These are phyloP conservation scores for Polia nebulosa DNA, from an alignment of 2,888 invertebrate genomes.

Conservation along the genomic window DNA sequence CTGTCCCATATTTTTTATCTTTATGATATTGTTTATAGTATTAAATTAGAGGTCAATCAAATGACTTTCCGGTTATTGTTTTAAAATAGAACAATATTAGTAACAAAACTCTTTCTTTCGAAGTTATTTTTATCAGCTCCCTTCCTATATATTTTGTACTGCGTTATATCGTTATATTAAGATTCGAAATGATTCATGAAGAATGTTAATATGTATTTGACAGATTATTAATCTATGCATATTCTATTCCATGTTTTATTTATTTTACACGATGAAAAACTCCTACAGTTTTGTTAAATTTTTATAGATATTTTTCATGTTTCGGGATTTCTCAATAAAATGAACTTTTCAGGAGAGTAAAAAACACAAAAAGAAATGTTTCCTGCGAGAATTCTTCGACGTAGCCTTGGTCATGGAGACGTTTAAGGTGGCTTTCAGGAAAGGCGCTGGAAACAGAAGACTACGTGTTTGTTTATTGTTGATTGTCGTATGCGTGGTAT, in stretches of 20 bases:
- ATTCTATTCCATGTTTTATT: not conserved
- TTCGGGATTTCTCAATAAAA: not conserved
- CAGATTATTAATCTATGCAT: not conserved
- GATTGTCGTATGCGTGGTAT: slow-evolving; percentile 95
- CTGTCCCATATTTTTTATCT: not conserved
- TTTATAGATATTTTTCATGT: too few relatives aligned
- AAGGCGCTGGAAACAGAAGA: slow-evolving; percentile 93
- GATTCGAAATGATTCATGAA: too few relatives aligned
- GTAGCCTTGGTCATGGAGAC: slow-evolving; percentile 94
- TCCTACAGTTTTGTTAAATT: too few relatives aligned
- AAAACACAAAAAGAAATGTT: slow-evolving; percentile 69
- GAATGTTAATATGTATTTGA: not conserved
- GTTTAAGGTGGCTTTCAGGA: slow-evolving; percentile 94
- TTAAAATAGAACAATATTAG: too few relatives aligned
- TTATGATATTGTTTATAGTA: not conserved
- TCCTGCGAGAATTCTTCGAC: slow-evolving; percentile 94
- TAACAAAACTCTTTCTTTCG: too few relatives aligned
- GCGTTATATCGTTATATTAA: too few relatives aligned
- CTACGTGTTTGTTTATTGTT: slow-evolving; percentile 94
- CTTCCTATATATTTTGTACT: too few relatives aligned
- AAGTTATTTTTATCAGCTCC: not conserved
- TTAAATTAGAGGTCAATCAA: not conserved
- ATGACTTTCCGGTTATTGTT: not conserved
- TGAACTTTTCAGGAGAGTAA: slow-evolving; percentile 42
- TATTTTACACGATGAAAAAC: too few relatives aligned